Evolutionary conservation across 2,888 invertebrate genomes (phyloP).

Genomic region (Drosophila nr. perissopoda): DNA sequence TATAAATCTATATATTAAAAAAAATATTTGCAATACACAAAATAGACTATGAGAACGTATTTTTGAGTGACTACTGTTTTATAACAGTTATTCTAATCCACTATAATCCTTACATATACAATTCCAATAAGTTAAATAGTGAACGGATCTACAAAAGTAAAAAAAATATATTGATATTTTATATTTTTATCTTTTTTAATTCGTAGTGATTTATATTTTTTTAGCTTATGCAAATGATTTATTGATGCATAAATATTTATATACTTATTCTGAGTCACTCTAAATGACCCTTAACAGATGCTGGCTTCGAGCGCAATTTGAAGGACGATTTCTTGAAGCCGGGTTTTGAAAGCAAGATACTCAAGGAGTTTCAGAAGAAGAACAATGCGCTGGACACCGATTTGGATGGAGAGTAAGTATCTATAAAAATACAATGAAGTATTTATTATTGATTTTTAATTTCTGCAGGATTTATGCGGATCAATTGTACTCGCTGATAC

Average conservation of each 20-base stretch:
- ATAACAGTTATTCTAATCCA: neutral
- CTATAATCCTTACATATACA: neutral
- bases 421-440: too few species aligned
- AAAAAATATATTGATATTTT: conserved; percentile 1
- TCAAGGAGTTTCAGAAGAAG: conserved; percentile 81
- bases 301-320: conserved; percentile 82
- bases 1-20: too few species aligned
- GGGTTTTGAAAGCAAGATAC: conserved; percentile 83
- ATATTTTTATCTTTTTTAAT: neutral
- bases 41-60: too few species aligned
- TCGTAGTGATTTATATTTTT: conserved; percentile 18
- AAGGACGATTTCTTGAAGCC: conserved; percentile 87
- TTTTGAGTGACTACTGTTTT: too few species aligned
- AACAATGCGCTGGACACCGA: conserved; percentile 85
- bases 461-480: conserved; percentile 81
- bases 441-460: neutral
- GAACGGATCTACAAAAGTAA: conserved; percentile 10
- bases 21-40: too few species aligned
- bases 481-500: conserved; percentile 83
- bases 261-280: conserved; percentile 6
- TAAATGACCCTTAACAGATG: conserved; percentile 41
- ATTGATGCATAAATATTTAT: conserved; percentile 24
- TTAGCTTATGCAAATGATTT: conserved; percentile 4
- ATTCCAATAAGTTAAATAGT: conserved; percentile 16
- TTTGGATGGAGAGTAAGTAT: conserved; percentile 86